A percentile compares a stretch with the other conserved stretches of the same genome.
Evolutionary conservation across 2,888 invertebrate species (phyloP).

Genomic region (Stenoptilia bipunctidactyla): DNA sequence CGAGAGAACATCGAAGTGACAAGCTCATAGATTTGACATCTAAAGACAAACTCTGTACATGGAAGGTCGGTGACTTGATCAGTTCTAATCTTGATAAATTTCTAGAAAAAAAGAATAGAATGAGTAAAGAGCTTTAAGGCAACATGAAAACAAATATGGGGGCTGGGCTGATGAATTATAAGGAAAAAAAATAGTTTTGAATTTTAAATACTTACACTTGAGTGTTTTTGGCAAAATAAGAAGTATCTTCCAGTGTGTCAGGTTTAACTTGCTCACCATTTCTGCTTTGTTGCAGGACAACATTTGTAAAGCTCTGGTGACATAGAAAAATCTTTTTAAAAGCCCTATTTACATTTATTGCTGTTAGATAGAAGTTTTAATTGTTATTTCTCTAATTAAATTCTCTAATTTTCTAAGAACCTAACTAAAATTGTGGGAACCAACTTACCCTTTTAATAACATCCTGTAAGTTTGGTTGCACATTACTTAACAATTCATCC

Average conservation of each 20-base stretch:
- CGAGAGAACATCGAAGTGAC: constrained; percentile 44
- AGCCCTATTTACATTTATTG: background rate
- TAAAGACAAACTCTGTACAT: constrained; percentile 45
- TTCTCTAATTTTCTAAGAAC: background rate
- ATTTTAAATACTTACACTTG: constrained; percentile 72
- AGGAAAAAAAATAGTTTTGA: too few species aligned
- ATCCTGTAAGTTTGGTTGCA: constrained; percentile 69
- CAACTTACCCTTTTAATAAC: constrained; percentile 73
- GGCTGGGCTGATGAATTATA: too few species aligned
- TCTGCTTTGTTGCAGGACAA: constrained; percentile 60
- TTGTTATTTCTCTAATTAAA: too few species aligned
- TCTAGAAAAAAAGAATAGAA: constrained; percentile 37
- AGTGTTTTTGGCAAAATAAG: constrained; percentile 67
- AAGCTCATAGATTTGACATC: constrained; percentile 57
- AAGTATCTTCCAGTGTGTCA: constrained; percentile 61
- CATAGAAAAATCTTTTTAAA: background rate
- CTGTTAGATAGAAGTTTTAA: constrained; percentile 9
- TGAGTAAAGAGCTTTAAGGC: too few species aligned
- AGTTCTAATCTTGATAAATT: constrained; percentile 50
- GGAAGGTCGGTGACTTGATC: constrained; percentile 51
- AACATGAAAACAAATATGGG: too few species aligned
- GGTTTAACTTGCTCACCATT: constrained; percentile 56
- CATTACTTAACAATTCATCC: constrained; percentile 53
- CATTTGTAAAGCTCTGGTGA: constrained; percentile 75
- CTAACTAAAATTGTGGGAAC: too few species aligned